Evolutionary conservation across 2,113 vertebrate genomes (phyloP), one percentile per base, ranked within the genome.

Genomic region (Pelobates fuscus): DNA sequence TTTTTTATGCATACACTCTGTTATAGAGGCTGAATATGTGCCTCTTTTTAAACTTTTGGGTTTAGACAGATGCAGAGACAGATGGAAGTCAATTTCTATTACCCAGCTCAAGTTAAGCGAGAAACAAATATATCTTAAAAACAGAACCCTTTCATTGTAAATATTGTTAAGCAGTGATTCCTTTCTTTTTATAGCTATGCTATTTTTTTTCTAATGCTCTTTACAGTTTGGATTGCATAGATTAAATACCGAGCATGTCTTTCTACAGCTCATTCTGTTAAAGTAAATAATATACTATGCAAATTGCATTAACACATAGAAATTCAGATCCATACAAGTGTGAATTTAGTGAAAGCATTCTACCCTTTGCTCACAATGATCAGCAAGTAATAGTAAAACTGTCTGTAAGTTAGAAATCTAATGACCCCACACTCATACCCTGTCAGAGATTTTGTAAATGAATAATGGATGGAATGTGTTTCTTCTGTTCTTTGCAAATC

Each of bases 41-140:
- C 15, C 44, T 49, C 15, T 18, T 49, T 24, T 27, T 26, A 66
- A 66, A 66, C 64, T 26, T 66, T 46, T 67, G 46, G 24, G 15
- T 14, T n/a, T 17, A 49, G 14, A 27, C 64, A 67, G 43, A 67
- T 29, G 46, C 44, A 3, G 66, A 54, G 46, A 23, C 66, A 67
- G 44, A 67, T 67, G 44, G 66, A 54, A 67, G 46, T 29, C 24
- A 67, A 54, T 67, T 54, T 32, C 44, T 26, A 67, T 67, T 67
- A 54, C 26, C 66, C 66, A 54, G 44, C 66, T 54, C 46, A 67
- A 67, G 21, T 67, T 30, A 44, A 18, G 27, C 27, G 44, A 46
- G 46, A 67, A 27, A 24, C 52, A 52, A 67, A 54, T 67, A 52
- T 29, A 44, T 67, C 66, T 67, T 10, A 52, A 25, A 25, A 44